phyloP scores from a whole-genome alignment of 2,888 invertebrate species.

The Disparrhopalites patrizii region DNA sequence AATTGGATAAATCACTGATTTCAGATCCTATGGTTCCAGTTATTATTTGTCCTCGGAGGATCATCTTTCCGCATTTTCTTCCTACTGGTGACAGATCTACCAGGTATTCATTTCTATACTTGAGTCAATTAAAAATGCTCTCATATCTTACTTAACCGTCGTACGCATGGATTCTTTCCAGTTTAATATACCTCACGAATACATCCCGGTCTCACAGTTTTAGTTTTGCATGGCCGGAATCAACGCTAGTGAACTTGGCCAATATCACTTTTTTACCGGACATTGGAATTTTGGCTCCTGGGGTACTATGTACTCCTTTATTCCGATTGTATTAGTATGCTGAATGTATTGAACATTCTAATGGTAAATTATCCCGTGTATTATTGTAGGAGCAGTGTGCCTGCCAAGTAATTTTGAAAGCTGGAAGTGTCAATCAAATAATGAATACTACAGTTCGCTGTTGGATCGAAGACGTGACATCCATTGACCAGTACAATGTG shows the following conservation, averaged over 20 bases:
- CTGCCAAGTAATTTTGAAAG: slow-evolving; percentile 33
- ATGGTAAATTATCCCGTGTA: neutral
- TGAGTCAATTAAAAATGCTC: neutral
- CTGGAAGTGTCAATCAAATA: slow-evolving; percentile 38
- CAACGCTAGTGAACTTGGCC: slow-evolving; percentile 37
- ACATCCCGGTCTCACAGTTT: slow-evolving; percentile 35
- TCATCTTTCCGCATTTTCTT: slow-evolving; percentile 37
- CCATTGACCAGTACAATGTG: neutral
- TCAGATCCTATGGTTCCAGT: slow-evolving; percentile 36
- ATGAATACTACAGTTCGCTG: slow-evolving; percentile 15
- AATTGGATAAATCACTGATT: slow-evolving; percentile 25
- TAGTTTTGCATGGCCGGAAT: slow-evolving; percentile 39
- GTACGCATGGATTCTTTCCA: neutral
- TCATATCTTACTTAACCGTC: too few relatives aligned
- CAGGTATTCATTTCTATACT: slow-evolving; percentile 11
- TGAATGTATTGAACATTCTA: neutral
- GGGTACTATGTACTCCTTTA: too few relatives aligned
- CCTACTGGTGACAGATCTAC: slow-evolving; percentile 38
- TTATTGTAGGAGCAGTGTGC: slow-evolving; percentile 19
- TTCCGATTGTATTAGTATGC: too few relatives aligned
- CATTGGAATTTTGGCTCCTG: slow-evolving; percentile 36
- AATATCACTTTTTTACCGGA: slow-evolving; percentile 41
- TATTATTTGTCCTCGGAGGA: slow-evolving; percentile 33
- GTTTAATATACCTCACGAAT: slow-evolving; percentile 42
- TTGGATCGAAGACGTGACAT: slow-evolving; percentile 26